Base-by-base conservation (phyloP, 2,888 invertebrate genomes). In the Meandrusa payeni region DNA sequence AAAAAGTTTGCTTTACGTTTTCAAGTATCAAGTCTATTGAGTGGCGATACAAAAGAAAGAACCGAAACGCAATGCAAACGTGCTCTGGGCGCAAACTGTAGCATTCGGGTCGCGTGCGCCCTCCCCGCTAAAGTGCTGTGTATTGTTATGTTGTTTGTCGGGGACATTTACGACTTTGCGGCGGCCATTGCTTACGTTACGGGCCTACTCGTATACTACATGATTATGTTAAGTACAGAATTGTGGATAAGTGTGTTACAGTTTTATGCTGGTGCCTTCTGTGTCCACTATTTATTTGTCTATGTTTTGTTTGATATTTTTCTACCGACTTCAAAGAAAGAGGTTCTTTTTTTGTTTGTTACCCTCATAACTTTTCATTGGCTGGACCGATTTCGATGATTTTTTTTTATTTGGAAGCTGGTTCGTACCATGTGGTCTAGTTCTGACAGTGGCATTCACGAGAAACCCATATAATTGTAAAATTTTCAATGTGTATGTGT, bases 131-230 rank as follows among this genome's bases (percentile, higher is more conserved):
- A 37, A 38, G 39, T 23, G 44, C 38, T 44, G 44, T 33, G 44
- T 39, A 77, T 77, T 79, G 78, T 80, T 78, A 79, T 76, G 63
- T 77, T 71, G 77, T 78, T 72, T 72, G 75, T 72, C 69, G 57
- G 73, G 57, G 70, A 80, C 80, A 64, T 82, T 83, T 85, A 85
- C 74, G 82, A 76, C 50, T 52, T 37, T 70, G 71, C 54, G 57
- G 51, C 48, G 49, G 50, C 57, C 55, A 57, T 61, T 54, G 54
- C 54, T 64, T 57, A 54, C 56, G 44, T 42, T 46, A 46, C 48
- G 41, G 50, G 47, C 39, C 39, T 36, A n/a, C n/a, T n/a, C n/a
- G n/a, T n/a, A 44, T 17, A 24, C 38, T 50, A 47, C 33, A 48
- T 41, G 40, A 50, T 51, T 52, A 51, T 46, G 33, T 45, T 42